Evolutionary conservation across 1,140 invertebrate genomes (phyloP), one percentile per base, ranked within the genome.

Genomic region (Agrypnia vestita): DNA sequence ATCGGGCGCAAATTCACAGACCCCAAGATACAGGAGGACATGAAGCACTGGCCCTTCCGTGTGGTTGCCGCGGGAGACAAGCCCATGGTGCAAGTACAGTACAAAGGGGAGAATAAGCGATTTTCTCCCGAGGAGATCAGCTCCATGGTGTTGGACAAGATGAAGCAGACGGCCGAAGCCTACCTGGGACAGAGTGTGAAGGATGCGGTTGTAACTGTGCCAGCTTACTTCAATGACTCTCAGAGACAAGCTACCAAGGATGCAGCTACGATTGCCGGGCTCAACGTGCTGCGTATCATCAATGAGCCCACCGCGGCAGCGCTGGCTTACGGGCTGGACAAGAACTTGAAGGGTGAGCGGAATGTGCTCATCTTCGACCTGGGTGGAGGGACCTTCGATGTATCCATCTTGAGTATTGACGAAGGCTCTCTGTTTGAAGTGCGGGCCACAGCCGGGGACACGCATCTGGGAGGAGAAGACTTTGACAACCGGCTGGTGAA

Each of bases 41-140:
- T 95, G 88, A 94, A 95, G 83, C 92, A 94, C 80, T 95, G 94
- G 94, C 94, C 93, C 0, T 95, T 95, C 85, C 91, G 90, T 80
- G 94, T 95, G 13, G 85, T 93, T 44, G 91, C 88, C 80, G 91
- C 93, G 43, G 87, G 83, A 10, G 90, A 90, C 13, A 93, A 92
- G 83, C 91, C 91, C 0, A 93, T 92, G 84, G 92, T 94, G 43
- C 91, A 93, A 84, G 92, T 94, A 0, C 87, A 91, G 61, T 94
- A 91, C 87, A 94, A 94, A 84, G 92, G 91, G 1, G 93, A 94
- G 84, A 85, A 80, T 0, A 95, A 95, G 84, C 87, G 83, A 13
- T 95, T 95, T 85, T 90, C 91, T 51, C 94, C 94, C 0, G 94
- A 96, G 86, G 94, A 96, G 86, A 92, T 95, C 74, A 92, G 93